phyloP scores from a whole-genome alignment of 2,797 vertebrate species.

The Coregonus sp. region DNA sequence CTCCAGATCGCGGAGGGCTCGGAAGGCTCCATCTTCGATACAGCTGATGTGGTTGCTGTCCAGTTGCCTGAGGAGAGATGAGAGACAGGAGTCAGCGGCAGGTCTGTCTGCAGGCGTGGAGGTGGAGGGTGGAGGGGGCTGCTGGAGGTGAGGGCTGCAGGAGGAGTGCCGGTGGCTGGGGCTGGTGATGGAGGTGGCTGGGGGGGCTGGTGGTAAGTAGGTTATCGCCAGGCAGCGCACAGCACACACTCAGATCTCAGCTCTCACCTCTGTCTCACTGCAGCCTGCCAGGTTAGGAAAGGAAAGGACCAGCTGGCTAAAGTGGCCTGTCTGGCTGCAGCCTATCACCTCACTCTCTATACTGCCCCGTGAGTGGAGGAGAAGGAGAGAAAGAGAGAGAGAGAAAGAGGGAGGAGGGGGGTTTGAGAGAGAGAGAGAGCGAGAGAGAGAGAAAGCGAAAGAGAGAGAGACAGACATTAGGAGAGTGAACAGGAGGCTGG shows the following conservation, averaged over 20 bases:
- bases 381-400: conserved; percentile 3
- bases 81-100: conserved; percentile 78
- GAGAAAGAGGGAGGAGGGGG: background rate
- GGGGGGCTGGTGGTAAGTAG: conserved; percentile 43
- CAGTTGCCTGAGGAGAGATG: conserved; percentile 89
- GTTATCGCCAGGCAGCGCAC: conserved; percentile 28
- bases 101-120: conserved; percentile 62
- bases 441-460: conserved; percentile 46
- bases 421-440: conserved; percentile 47
- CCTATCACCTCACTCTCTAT: conserved; percentile 71
- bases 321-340: conserved; percentile 75
- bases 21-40: conserved; percentile 99
- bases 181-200: background rate
- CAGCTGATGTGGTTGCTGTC: conserved; percentile 99
- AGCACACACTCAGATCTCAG: conserved; percentile 51
- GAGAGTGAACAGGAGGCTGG: conserved; percentile 59
- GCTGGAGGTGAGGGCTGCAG: conserved; percentile 64
- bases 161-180: conserved; percentile 29
- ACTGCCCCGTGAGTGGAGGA: conserved; percentile 61
- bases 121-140: conserved; percentile 45
- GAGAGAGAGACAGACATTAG: conserved; percentile 36
- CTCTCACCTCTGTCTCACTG: conserved; percentile 67
- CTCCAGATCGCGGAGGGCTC: conserved; percentile 98
- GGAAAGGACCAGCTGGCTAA: conserved; percentile 67
- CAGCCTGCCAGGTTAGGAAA: conserved; percentile 66